A percentile compares a stretch with the other conserved stretches of the same genome.
Conservation (phyloP, 2,113 vertebrate genomes). For the Atherinomorus stipes region DNA sequence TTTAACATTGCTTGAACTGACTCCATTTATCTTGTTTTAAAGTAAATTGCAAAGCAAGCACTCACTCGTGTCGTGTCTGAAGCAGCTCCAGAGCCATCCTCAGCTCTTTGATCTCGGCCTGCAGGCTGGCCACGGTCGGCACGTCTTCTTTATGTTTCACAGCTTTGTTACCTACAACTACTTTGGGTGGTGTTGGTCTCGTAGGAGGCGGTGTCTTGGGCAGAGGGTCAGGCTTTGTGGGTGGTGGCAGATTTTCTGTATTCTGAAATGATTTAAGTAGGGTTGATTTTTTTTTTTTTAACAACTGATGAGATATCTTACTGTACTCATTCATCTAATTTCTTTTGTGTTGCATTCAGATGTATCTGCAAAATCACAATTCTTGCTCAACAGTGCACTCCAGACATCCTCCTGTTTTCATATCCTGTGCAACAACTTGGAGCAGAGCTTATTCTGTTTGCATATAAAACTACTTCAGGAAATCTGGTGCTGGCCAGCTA, state of each 20-base stretch:
- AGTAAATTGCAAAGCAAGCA: constrained; percentile 8
- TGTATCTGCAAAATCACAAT: no score
- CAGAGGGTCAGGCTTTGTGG: constrained; percentile 51
- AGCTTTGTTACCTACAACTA: constrained; percentile 18
- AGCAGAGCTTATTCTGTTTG: no score
- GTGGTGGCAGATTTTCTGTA: constrained; percentile 58
- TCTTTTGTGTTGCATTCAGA: no score
- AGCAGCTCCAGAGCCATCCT: constrained; percentile 79
- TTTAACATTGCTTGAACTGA: neutral
- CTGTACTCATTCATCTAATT: no score
- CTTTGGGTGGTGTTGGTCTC: constrained; percentile 48
- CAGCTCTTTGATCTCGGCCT: constrained; percentile 80
- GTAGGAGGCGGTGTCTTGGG: constrained; percentile 35
- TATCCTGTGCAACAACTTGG: no score
- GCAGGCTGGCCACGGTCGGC: constrained; percentile 61
- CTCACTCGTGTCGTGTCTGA: constrained; percentile 78
- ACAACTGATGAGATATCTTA: no score
- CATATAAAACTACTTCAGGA: no score
- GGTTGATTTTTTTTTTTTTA: no score
- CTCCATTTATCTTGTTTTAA: neutral
- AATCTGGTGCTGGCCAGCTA: no score
- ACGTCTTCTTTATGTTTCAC: constrained; percentile 54
- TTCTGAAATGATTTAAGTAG: constrained; percentile 52
- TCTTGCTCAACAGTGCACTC: no score
- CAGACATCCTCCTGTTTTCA: no score